Percentiles rank a stretch among this genome's conserved stretches.
These are phyloP conservation scores for Sciurus niger DNA, from an alignment of 2,113 vertebrate species.

Conservation along the genomic window DNA sequence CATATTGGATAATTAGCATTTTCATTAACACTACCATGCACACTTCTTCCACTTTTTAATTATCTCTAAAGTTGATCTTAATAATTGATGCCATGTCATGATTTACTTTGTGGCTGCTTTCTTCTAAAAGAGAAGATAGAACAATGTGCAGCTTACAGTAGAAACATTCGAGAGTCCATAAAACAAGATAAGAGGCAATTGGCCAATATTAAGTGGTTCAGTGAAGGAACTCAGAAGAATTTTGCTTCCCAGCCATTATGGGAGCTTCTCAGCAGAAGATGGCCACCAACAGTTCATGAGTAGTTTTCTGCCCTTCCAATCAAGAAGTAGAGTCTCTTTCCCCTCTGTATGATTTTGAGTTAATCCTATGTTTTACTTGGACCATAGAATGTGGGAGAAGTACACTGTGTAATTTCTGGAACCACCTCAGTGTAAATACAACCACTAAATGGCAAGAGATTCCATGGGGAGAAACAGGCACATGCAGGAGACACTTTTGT, in stretches of 20 bases:
- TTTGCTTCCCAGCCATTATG: not conserved
- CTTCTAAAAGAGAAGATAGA: not conserved
- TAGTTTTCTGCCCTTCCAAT: not conserved
- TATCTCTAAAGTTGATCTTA: conserved; percentile 45
- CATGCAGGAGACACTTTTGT: not conserved
- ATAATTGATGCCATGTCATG: not conserved
- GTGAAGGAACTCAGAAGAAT: not conserved
- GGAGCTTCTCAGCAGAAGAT: not conserved
- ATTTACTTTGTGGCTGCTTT: conserved; percentile 8
- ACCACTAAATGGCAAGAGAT: not conserved
- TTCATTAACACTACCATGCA: not conserved
- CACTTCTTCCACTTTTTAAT: not conserved
- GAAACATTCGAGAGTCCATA: not conserved
- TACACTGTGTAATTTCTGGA: not conserved
- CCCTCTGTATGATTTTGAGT: not conserved
- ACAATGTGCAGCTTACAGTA: not conserved
- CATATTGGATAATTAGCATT: not conserved
- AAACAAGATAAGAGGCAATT: not conserved
- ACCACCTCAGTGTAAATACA: not conserved
- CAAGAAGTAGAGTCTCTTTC: not conserved
- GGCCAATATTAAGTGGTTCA: not conserved
- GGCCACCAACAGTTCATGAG: not conserved
- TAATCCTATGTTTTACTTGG: not conserved
- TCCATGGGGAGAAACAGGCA: not conserved
- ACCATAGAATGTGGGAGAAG: not conserved